Evolutionary conservation across 2,888 invertebrate species (phyloP).

Genomic region (Lepas anatifera): DNA sequence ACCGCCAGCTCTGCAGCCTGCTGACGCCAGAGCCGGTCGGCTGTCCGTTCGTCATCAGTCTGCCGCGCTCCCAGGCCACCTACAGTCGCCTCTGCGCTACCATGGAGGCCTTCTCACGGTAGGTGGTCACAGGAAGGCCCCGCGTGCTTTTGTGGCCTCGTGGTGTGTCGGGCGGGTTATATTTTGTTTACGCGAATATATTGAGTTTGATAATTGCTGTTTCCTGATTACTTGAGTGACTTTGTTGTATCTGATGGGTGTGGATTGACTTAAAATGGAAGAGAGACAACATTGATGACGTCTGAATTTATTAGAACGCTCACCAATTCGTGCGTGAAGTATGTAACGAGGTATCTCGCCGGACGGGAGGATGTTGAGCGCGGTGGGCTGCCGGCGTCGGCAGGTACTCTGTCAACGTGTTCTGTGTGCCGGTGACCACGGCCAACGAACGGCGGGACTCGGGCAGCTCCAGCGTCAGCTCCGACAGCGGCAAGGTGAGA

Average conservation of each 20-base stretch:
- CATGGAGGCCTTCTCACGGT: slow-evolving; percentile 32
- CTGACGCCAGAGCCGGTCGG: slow-evolving; percentile 31
- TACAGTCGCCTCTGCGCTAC: slow-evolving; percentile 33
- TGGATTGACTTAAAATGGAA: too few relatives aligned
- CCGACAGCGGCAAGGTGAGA: slow-evolving; percentile 11
- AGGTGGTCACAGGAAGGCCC: slow-evolving; percentile 22
- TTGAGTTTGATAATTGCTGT: neutral
- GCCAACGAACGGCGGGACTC: neutral
- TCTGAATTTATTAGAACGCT: too few relatives aligned
- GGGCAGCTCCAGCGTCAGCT: slow-evolving; percentile 15
- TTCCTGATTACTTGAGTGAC: neutral
- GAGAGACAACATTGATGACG: too few relatives aligned
- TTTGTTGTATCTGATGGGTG: neutral
- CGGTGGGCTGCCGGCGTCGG: too few relatives aligned
- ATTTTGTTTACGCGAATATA: too few relatives aligned
- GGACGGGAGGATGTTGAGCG: too few relatives aligned
- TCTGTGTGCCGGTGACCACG: slow-evolving; percentile 33
- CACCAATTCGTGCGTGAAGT: too few relatives aligned
- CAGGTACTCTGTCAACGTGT: slow-evolving; percentile 36
- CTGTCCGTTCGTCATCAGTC: slow-evolving; percentile 37
- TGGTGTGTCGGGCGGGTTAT: too few relatives aligned
- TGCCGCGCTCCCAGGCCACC: slow-evolving; percentile 36
- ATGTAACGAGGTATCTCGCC: too few relatives aligned
- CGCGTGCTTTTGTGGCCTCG: slow-evolving; percentile 19
- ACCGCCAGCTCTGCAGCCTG: slow-evolving; percentile 25